Evolutionary conservation across 2,888 invertebrate genomes (phyloP).

Genomic region (Cordilura impudica): DNA sequence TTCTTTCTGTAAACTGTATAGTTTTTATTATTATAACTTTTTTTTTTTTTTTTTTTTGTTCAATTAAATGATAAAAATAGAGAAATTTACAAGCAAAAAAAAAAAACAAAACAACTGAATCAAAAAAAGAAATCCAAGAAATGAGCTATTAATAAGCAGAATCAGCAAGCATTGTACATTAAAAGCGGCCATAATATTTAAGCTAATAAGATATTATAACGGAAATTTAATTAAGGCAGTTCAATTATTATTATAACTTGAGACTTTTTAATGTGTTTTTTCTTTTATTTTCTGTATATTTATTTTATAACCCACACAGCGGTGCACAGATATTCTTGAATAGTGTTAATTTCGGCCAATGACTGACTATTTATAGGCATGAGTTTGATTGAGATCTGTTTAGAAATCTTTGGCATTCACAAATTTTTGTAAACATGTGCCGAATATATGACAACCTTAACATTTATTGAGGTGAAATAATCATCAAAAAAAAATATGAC

Average conservation of each 20-base stretch:
- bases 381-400: too few species aligned
- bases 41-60: too few species aligned
- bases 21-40: neutral
- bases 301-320: too few species aligned
- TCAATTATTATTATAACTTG: constrained; percentile 5
- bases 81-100: constrained; percentile 20
- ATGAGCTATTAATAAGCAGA: neutral
- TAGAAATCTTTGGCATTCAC: too few species aligned
- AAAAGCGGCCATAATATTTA: neutral
- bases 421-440: too few species aligned
- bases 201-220: constrained; percentile 10
- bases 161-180: neutral
- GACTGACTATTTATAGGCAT: too few species aligned
- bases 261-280: neutral
- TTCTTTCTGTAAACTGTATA: constrained; percentile 36
- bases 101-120: neutral
- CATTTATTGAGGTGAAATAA: too few species aligned
- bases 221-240: constrained; percentile 22
- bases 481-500: too few species aligned
- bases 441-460: too few species aligned
- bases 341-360: too few species aligned
- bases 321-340: too few species aligned
- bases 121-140: neutral
- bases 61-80: constrained; percentile 30
- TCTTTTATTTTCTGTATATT: neutral